Percentiles rank a stretch among this genome's conserved stretches.
These are phyloP conservation scores for Sorex fumeus DNA, from an alignment of 2,113 vertebrate genomes.

Conservation along the genomic window DNA sequence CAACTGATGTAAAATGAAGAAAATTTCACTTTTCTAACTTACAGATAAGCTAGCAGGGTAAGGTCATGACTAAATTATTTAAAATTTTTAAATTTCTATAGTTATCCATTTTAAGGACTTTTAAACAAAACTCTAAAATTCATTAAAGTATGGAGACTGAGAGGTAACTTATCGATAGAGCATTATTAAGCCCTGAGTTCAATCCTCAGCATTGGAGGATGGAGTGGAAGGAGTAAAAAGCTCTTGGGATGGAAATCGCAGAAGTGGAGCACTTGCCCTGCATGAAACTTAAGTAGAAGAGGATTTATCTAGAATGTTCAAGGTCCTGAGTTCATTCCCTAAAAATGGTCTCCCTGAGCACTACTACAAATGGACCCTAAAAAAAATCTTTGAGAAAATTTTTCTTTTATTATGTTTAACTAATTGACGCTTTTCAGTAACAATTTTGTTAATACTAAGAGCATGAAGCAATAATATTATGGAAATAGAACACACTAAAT, in stretches of 20 bases:
- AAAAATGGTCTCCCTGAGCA: not conserved
- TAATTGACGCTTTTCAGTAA: not conserved
- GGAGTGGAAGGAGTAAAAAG: not conserved
- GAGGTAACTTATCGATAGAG: no score
- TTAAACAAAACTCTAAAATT: constrained; percentile 45
- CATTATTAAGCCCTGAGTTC: no score
- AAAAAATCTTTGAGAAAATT: constrained; percentile 9
- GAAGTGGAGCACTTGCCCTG: no score
- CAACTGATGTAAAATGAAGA: constrained; percentile 35
- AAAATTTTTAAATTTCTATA: constrained; percentile 8
- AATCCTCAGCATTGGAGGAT: no score
- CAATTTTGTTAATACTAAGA: constrained; percentile 40
- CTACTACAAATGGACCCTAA: no score
- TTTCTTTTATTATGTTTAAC: constrained; percentile 31
- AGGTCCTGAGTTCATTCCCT: not conserved
- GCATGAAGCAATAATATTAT: not conserved
- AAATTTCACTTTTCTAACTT: constrained; percentile 14
- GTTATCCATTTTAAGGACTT: not conserved
- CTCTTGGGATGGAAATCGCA: no score
- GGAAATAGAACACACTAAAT: no score
- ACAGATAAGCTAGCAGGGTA: constrained; percentile 3
- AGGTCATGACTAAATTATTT: constrained; percentile 7
- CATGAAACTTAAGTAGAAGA: no score
- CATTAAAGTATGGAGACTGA: no score
- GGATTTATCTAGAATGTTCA: no score